Conservation (phyloP, 2,113 vertebrate genomes). For the Brachypteracias leptosomus region DNA sequence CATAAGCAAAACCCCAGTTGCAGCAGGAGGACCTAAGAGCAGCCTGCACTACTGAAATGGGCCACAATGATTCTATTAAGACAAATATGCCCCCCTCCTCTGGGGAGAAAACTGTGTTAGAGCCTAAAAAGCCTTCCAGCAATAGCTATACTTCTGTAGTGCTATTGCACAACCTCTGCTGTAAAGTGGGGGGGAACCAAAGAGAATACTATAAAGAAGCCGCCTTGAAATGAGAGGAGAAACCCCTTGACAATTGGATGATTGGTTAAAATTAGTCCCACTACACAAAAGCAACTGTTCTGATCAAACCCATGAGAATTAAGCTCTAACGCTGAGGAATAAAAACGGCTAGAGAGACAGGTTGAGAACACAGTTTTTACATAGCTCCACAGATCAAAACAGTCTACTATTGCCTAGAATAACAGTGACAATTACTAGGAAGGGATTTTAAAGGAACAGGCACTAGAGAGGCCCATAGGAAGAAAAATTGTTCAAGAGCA, state of each 20-base stretch:
- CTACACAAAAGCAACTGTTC: constrained; percentile 28
- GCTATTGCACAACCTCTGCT: constrained; percentile 43
- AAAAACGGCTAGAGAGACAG: constrained; percentile 35
- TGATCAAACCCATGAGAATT: constrained; percentile 48
- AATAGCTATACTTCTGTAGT: not conserved
- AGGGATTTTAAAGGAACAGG: constrained; percentile 36
- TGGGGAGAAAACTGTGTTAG: not conserved
- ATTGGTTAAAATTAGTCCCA: constrained; percentile 56
- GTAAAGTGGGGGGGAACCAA: constrained; percentile 9
- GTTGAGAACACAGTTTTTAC: constrained; percentile 53
- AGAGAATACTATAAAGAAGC: constrained; percentile 32
- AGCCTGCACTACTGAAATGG: not conserved
- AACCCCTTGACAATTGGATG: constrained; percentile 24
- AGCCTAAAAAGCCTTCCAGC: constrained; percentile 40
- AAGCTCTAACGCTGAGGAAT: constrained; percentile 15
- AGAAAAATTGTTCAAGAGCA: not conserved
- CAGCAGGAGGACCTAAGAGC: not conserved
- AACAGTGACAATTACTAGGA: constrained; percentile 31
- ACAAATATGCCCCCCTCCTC: constrained; percentile 1
- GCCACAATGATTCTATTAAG: constrained; percentile 16
- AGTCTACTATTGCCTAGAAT: constrained; percentile 32
- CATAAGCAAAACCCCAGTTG: not conserved
- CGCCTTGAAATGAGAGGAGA: constrained; percentile 19
- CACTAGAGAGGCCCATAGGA: not conserved
- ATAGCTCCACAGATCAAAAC: constrained; percentile 29